Percentiles rank a stretch among this genome's conserved stretches.
phyloP scores from a whole-genome alignment of 2,888 invertebrate genomes.

The Parnassius mnemosyne region DNA sequence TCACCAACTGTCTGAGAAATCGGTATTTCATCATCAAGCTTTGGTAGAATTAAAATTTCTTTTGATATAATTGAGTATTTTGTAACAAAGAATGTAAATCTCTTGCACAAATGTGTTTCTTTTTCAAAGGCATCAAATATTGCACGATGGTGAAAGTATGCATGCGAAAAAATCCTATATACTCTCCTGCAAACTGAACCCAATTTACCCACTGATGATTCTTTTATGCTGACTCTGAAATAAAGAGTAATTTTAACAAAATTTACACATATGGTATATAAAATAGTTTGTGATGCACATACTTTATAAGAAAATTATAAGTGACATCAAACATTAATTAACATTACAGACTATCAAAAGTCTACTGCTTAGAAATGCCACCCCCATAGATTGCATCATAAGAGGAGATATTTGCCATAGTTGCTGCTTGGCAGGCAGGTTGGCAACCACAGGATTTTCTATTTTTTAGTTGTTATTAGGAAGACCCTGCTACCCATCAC shows the following conservation, averaged over 20 bases:
- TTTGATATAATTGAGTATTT: constrained; percentile 99
- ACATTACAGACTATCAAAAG: too few species aligned
- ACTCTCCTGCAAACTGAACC: constrained; percentile 99
- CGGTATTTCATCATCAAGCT: constrained; percentile 88
- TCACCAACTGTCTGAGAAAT: constrained; percentile 77
- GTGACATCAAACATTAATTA: too few species aligned
- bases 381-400: too few species aligned
- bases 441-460: too few species aligned
- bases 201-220: constrained; percentile 98
- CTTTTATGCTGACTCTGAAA: constrained; percentile 98
- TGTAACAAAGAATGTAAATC: constrained; percentile 98
- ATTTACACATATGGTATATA: too few species aligned
- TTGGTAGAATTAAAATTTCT: constrained; percentile 98
- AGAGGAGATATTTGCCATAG: too few species aligned
- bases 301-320: too few species aligned
- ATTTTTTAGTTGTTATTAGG: too few species aligned
- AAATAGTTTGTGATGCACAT: too few species aligned
- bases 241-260: neutral
- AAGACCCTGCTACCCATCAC: too few species aligned
- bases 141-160: constrained; percentile 98
- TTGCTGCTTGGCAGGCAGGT: too few species aligned
- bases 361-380: too few species aligned
- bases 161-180: constrained; percentile 99
- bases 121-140: constrained; percentile 99
- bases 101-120: constrained; percentile 96